phyloP scores from a whole-genome alignment of 2,888 invertebrate genomes.

The Synergus umbraculus region DNA sequence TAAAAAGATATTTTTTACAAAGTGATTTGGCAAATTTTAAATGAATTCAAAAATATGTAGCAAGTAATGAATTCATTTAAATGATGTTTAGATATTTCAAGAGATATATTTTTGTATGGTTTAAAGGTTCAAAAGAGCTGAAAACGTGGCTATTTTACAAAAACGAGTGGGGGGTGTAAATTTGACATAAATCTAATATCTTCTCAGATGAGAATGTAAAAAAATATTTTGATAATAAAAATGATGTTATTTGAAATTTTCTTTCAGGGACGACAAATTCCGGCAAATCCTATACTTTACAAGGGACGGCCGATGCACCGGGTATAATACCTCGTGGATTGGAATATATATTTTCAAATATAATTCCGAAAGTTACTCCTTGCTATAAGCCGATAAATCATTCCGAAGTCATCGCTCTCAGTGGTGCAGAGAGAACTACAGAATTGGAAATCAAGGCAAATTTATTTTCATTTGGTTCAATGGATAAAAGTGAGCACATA shows the following conservation, averaged over 20 bases:
- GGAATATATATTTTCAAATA: slow-evolving; percentile 80
- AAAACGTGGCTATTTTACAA: too few species aligned
- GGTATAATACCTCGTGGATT: slow-evolving; percentile 85
- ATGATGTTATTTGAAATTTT: slow-evolving; percentile 10
- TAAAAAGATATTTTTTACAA: too few species aligned
- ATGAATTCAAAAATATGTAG: too few species aligned
- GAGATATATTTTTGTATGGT: too few species aligned
- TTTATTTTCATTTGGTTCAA: slow-evolving; percentile 65
- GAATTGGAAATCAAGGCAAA: slow-evolving; percentile 69
- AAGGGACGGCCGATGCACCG: slow-evolving; percentile 83
- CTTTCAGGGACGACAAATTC: slow-evolving; percentile 88
- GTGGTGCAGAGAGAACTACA: slow-evolving; percentile 60
- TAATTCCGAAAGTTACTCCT: slow-evolving; percentile 61
- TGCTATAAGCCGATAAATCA: slow-evolving; percentile 69
- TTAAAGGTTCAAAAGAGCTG: too few species aligned
- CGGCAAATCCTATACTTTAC: slow-evolving; percentile 92
- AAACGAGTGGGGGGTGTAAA: too few species aligned
- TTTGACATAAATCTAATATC: too few species aligned
- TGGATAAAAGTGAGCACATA: slow-evolving; percentile 68
- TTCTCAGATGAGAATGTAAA: too few species aligned
- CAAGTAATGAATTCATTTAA: too few species aligned
- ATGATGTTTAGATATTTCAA: too few species aligned
- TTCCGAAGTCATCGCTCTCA: slow-evolving; percentile 64
- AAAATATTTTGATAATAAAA: too few species aligned
- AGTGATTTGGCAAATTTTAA: too few species aligned